phyloP scores from a whole-genome alignment of 2,113 vertebrate genomes.

The Alligator mississippiensis region DNA sequence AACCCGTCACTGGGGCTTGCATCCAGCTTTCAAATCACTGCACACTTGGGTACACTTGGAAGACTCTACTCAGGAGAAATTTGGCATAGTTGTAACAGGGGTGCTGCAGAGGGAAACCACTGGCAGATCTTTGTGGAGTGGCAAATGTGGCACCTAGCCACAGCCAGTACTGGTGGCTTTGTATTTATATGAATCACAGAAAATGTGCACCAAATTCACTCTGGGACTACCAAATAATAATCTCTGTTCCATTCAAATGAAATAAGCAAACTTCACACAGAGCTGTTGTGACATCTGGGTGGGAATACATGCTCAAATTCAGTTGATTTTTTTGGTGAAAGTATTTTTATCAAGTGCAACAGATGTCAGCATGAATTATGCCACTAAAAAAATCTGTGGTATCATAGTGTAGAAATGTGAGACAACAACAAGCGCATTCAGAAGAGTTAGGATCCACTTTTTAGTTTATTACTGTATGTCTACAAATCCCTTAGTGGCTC shows the following conservation, averaged over 20 bases:
- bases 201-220: neutral
- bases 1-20: neutral
- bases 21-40: neutral
- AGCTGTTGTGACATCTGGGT: neutral
- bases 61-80: neutral
- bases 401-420: neutral
- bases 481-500: neutral
- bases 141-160: neutral
- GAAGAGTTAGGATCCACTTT: too few species aligned
- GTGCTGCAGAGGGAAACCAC: neutral
- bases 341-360: neutral
- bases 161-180: neutral
- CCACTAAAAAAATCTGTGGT: neutral
- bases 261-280: neutral
- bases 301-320: neutral
- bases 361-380: neutral
- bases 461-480: too few species aligned
- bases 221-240: neutral
- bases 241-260: neutral
- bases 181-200: neutral
- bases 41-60: neutral
- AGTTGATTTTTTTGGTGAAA: neutral
- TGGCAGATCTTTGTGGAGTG: neutral
- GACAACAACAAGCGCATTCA: neutral
- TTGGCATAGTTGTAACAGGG: neutral